Evolutionary conservation across 2,113 vertebrate genomes (phyloP).

Genomic region (Ochotona curzoniae): DNA sequence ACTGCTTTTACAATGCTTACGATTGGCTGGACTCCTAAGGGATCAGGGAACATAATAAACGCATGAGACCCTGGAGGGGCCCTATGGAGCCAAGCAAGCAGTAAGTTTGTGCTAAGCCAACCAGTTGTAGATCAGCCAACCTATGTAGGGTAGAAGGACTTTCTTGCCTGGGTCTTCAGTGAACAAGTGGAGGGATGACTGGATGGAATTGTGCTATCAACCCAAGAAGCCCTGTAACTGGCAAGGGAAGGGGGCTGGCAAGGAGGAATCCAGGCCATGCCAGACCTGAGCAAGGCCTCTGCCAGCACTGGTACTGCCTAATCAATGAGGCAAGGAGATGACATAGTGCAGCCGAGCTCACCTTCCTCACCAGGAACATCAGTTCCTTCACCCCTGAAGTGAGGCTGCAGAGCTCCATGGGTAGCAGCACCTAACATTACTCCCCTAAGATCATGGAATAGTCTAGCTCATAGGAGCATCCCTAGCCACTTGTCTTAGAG

Average conservation of each 20-base stretch:
- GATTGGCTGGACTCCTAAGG: background rate
- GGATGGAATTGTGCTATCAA: background rate
- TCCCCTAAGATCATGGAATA: background rate
- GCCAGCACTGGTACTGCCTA: too few species aligned
- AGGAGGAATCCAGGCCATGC: background rate
- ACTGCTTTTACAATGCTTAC: background rate
- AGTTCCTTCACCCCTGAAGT: background rate
- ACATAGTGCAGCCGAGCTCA: background rate
- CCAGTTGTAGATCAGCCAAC: too few species aligned
- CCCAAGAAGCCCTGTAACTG: background rate
- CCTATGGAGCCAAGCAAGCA: background rate
- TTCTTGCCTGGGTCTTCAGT: too few species aligned
- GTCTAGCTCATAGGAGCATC: background rate
- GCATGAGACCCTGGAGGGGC: too few species aligned
- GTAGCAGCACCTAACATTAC: background rate
- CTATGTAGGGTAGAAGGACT: too few species aligned
- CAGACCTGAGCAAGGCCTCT: too few species aligned
- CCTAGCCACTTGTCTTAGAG: background rate
- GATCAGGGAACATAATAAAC: background rate
- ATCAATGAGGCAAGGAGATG: background rate
- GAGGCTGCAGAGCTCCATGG: background rate
- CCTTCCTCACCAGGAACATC: background rate
- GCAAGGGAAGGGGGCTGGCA: fast-evolving
- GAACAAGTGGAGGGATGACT: background rate
- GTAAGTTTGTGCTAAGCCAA: too few species aligned